Evolutionary conservation across 2,797 vertebrate genomes (phyloP).

Genomic region (Craterocephalus amniculus): DNA sequence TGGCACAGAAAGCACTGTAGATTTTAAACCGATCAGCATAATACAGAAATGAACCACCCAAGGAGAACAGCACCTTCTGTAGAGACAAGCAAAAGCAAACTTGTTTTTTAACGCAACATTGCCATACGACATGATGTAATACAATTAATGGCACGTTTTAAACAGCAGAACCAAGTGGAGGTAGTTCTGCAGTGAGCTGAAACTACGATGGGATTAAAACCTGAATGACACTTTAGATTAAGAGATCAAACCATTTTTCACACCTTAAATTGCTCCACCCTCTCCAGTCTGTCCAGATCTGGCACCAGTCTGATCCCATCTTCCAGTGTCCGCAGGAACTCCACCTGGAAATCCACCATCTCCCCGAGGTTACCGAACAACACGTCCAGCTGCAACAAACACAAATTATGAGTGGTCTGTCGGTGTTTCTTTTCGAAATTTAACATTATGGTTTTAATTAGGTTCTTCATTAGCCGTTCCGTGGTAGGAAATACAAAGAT

Average conservation of each 20-base stretch:
- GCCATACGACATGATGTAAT: background rate
- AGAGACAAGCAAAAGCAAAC: conserved; percentile 21
- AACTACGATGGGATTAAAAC: background rate
- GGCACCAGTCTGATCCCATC: conserved; percentile 94
- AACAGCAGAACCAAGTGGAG: background rate
- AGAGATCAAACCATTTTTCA: background rate
- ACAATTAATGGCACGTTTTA: background rate
- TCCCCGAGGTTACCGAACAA: conserved; percentile 95
- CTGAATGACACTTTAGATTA: background rate
- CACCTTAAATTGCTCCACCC: conserved; percentile 97
- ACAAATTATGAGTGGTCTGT: background rate
- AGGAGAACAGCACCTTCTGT: conserved; percentile 96
- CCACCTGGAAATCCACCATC: conserved; percentile 97
- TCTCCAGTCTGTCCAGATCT: conserved; percentile 92
- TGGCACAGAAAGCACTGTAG: conserved; percentile 99
- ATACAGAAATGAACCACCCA: conserved; percentile 97
- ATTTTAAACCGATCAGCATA: conserved; percentile 98
- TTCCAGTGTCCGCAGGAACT: conserved; percentile 95
- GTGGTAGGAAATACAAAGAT: background rate
- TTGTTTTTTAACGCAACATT: background rate
- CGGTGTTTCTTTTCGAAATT: background rate
- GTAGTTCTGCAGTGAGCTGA: background rate
- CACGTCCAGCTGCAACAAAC: conserved; percentile 87
- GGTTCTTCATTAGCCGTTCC: background rate
- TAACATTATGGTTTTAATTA: background rate